These are phyloP conservation scores for Clivina fossor DNA, from an alignment of 2,888 invertebrate genomes.

Conservation along the genomic window DNA sequence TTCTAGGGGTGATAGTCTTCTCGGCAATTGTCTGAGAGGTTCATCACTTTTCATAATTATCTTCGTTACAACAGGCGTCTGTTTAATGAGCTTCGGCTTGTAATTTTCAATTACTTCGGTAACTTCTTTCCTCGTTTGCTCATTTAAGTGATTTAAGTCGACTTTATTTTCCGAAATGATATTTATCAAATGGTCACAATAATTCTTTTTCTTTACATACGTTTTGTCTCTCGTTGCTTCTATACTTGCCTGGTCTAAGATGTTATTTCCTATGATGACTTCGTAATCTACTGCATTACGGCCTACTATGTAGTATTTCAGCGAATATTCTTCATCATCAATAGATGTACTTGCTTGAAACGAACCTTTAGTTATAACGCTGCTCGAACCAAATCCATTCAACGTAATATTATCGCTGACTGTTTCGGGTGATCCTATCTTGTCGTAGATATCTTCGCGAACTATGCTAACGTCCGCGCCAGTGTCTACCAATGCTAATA, in stretches of 20 bases:
- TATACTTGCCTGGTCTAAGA: too few relatives aligned
- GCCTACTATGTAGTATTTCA: conserved; percentile 13
- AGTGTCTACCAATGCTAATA: conserved; percentile 5
- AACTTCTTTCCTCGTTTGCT: conserved; percentile 17
- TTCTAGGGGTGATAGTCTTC: conserved; percentile 6
- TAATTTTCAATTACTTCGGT: conserved; percentile 30
- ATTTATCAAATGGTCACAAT: too few relatives aligned
- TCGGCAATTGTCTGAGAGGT: not conserved
- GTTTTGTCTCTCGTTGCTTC: too few relatives aligned
- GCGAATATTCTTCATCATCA: conserved; percentile 10
- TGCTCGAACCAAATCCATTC: conserved; percentile 9
- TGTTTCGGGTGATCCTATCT: not conserved
- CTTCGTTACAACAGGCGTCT: not conserved
- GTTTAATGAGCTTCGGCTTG: conserved; percentile 12
- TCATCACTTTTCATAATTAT: conserved; percentile 5
- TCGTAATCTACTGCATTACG: too few relatives aligned
- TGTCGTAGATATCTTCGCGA: not conserved
- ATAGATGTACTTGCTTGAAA: not conserved
- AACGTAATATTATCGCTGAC: not conserved
- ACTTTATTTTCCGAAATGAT: too few relatives aligned
- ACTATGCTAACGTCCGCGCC: conserved; percentile 9
- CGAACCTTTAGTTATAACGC: conserved; percentile 2
- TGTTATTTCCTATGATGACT: too few relatives aligned
- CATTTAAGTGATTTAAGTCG: too few relatives aligned
- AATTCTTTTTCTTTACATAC: too few relatives aligned